Percentiles rank a stretch among this genome's conserved stretches.
Evolutionary conservation across 2,888 invertebrate genomes (phyloP).

Genomic region (Pristionchus mayeri): DNA sequence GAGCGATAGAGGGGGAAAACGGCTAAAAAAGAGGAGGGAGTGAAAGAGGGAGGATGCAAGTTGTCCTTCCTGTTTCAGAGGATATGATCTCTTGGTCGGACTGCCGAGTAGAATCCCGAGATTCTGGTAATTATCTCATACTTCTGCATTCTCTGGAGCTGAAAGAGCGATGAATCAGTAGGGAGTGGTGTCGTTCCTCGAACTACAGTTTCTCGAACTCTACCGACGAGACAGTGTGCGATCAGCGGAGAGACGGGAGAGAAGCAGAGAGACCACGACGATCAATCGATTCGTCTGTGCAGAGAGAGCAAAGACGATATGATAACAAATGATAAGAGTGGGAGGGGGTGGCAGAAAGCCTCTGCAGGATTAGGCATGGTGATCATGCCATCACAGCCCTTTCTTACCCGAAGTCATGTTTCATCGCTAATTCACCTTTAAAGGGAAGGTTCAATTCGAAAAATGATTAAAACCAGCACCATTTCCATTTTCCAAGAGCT

Average conservation of each 20-base stretch:
- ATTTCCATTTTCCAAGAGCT: too few species aligned
- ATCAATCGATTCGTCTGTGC: background rate
- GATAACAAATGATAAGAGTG: conserved; percentile 42
- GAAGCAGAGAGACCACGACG: background rate
- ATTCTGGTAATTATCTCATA: background rate
- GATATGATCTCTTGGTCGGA: conserved; percentile 15
- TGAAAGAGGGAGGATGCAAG: background rate
- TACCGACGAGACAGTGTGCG: conserved; percentile 17
- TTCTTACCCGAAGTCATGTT: too few species aligned
- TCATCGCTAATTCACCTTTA: too few species aligned
- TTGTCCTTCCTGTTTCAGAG: background rate
- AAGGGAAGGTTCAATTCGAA: too few species aligned
- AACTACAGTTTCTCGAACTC: too few species aligned
- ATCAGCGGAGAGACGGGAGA: conserved; percentile 2
- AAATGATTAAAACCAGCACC: too few species aligned
- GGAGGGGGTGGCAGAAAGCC: background rate
- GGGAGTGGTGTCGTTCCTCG: too few species aligned
- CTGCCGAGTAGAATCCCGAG: background rate
- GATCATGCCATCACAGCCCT: background rate
- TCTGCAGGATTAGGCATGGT: background rate
- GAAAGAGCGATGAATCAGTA: too few species aligned
- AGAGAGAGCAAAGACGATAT: background rate
- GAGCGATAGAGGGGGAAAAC: conserved; percentile 6
- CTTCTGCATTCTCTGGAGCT: too few species aligned
- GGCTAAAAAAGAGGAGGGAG: background rate